phyloP scores from a whole-genome alignment of 2,113 vertebrate genomes.

The Campylomormyrus numenius region DNA sequence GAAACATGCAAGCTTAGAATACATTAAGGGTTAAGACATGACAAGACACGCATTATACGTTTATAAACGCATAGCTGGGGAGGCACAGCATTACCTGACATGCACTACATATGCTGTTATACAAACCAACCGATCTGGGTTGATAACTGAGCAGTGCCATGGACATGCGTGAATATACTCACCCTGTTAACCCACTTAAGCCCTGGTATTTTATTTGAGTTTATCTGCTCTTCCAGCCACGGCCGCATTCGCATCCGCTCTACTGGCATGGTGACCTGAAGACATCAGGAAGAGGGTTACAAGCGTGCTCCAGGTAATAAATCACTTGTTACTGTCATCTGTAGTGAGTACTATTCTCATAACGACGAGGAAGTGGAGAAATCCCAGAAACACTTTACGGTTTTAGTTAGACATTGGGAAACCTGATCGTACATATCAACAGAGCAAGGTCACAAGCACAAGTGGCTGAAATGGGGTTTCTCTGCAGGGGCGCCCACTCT shows the following conservation, averaged over 20 bases:
- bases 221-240: conserved; percentile 95
- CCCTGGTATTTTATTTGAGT: conserved; percentile 84
- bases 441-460: not conserved
- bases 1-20: not conserved
- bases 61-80: not conserved
- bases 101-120: not conserved
- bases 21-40: not conserved
- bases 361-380: not conserved
- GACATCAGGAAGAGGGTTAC: conserved; percentile 20
- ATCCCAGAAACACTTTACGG: not conserved
- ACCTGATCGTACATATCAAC: not conserved
- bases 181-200: conserved; percentile 96
- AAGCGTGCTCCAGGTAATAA: not conserved
- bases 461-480: not conserved
- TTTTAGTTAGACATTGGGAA: not conserved
- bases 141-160: not conserved
- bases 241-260: conserved; percentile 98
- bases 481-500: not conserved
- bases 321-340: not conserved
- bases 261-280: conserved; percentile 79
- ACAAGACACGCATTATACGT: not conserved
- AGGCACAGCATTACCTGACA: not conserved
- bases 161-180: conserved; percentile 24
- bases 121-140: not conserved
- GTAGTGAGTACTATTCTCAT: not conserved